These are phyloP conservation scores for Dallia pectoralis DNA, from an alignment of 2,797 vertebrate species.

Conservation along the genomic window DNA sequence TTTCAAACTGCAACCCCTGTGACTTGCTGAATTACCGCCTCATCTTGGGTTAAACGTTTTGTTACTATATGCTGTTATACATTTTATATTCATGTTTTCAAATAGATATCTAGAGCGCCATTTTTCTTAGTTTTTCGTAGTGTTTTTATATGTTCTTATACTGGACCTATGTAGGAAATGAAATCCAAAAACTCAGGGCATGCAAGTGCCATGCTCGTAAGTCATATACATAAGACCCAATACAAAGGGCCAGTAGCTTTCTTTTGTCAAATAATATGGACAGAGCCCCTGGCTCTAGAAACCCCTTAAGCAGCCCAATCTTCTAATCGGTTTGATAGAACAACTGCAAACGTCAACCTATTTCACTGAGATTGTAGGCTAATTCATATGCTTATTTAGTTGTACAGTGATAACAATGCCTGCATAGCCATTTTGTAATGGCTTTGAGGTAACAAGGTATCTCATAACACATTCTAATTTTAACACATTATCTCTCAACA, in stretches of 20 bases:
- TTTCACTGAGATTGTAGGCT: conserved; percentile 5
- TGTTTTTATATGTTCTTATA: too few species aligned
- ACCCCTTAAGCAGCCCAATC: too few species aligned
- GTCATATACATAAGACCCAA: too few species aligned
- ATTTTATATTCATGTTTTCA: too few species aligned
- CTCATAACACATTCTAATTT: not conserved
- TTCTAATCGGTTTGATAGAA: not conserved
- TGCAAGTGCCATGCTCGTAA: too few species aligned
- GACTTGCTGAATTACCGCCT: not conserved
- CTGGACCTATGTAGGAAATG: too few species aligned
- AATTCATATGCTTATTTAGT: conserved; percentile 12
- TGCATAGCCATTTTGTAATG: conserved; percentile 7
- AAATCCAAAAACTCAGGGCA: too few species aligned
- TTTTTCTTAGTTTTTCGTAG: too few species aligned
- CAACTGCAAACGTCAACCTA: not conserved
- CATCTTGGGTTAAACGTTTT: not conserved
- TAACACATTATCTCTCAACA: conserved; percentile 32
- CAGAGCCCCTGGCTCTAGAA: not conserved
- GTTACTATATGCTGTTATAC: not conserved
- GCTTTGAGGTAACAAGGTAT: not conserved
- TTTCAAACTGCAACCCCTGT: not conserved
- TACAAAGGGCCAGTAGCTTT: not conserved
- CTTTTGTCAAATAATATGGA: too few species aligned
- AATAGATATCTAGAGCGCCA: too few species aligned
- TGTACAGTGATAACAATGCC: conserved; percentile 9